Evolutionary conservation across 1,140 invertebrate genomes (phyloP).

Genomic region (Xylocopa sonorina): DNA sequence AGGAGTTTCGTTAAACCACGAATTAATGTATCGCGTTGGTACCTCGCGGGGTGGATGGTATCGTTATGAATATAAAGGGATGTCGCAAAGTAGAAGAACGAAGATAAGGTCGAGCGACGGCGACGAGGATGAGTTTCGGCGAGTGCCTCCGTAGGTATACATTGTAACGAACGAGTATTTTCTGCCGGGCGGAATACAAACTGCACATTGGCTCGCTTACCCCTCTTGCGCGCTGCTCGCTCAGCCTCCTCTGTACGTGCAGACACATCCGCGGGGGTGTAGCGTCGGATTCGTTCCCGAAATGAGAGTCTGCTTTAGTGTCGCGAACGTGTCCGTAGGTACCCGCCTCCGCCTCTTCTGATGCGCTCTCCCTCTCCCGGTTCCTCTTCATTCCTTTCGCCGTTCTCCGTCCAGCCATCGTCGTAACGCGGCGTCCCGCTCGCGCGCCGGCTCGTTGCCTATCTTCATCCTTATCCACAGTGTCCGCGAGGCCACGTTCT

Average conservation of each 20-base stretch:
- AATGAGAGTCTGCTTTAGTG: conserved; percentile 61
- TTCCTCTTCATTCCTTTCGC: neutral
- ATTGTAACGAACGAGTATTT: conserved; percentile 72
- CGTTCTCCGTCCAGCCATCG: conserved; percentile 16
- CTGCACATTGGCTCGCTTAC: conserved; percentile 67
- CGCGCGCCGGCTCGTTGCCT: conserved; percentile 1
- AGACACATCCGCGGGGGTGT: conserved; percentile 66
- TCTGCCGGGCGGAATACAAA: conserved; percentile 71
- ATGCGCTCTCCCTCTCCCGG: neutral
- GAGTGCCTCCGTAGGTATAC: conserved; percentile 53
- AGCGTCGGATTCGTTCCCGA: conserved; percentile 57
- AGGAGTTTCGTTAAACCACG: conserved; percentile 48
- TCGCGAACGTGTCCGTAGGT: conserved; percentile 56
- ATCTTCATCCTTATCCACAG: conserved; percentile 27
- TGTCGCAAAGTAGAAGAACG: conserved; percentile 4
- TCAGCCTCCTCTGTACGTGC: conserved; percentile 58
- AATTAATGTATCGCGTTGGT: conserved; percentile 62
- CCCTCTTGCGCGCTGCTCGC: neutral
- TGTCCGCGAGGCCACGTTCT: conserved; percentile 58
- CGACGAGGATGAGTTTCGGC: conserved; percentile 49
- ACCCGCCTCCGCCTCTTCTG: neutral
- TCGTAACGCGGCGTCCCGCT: neutral
- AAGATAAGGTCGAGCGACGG: conserved; percentile 24
- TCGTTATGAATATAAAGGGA: conserved; percentile 68
- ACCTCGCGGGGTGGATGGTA: conserved; percentile 36